Conservation (phyloP, 2,888 invertebrate species). For the Rhamphomyia laevipes region DNA sequence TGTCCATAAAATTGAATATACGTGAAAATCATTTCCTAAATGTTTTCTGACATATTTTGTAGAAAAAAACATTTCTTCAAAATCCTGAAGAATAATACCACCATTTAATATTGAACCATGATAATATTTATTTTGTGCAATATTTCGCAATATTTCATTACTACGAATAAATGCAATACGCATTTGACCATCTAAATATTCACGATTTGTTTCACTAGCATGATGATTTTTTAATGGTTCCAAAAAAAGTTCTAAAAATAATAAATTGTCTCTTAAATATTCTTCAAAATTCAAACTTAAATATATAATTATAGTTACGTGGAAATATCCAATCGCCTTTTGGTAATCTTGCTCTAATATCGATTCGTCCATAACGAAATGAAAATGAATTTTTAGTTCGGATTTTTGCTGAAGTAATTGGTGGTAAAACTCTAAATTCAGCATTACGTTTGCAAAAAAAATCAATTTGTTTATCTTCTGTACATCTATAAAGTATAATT, state of each 20-base stretch:
- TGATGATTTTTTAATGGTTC: slow-evolving; percentile 53
- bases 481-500: slow-evolving; percentile 30
- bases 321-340: slow-evolving; percentile 71
- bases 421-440: slow-evolving; percentile 49
- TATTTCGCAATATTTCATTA: slow-evolving; percentile 36
- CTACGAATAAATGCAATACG: slow-evolving; percentile 59
- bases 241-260: slow-evolving; percentile 46
- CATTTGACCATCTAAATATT: slow-evolving; percentile 53
- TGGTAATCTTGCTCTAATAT: slow-evolving; percentile 60
- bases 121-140: slow-evolving; percentile 20
- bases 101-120: slow-evolving; percentile 24
- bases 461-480: slow-evolving; percentile 34
- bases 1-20: slow-evolving; percentile 52
- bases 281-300: slow-evolving; percentile 12
- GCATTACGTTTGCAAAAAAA: slow-evolving; percentile 20
- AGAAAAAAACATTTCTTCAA: slow-evolving; percentile 14
- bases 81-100: slow-evolving; percentile 21
- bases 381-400: slow-evolving; percentile 50
- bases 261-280: too few relatives aligned
- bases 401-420: slow-evolving; percentile 52
- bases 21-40: slow-evolving; percentile 46
- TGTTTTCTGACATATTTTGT: slow-evolving; percentile 25
- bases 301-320: slow-evolving; percentile 38
- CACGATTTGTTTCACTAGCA: slow-evolving; percentile 47
- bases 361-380: slow-evolving; percentile 58